Evolutionary conservation across 2,888 invertebrate genomes (phyloP).

Genomic region (Drosophila demipolita): DNA sequence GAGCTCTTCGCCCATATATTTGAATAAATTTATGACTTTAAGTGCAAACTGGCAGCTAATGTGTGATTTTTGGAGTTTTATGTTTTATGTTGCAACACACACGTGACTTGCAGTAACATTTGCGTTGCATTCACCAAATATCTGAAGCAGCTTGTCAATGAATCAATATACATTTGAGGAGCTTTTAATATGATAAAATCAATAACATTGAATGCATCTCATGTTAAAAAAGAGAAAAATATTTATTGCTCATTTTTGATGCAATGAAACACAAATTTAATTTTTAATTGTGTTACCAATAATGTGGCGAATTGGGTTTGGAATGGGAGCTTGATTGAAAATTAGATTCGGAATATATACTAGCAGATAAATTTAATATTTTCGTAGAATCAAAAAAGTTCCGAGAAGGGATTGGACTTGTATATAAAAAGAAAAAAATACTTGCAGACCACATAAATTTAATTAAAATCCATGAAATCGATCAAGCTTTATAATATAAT

Average conservation of each 20-base stretch:
- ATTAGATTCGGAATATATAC: not conserved
- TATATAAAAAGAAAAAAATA: not conserved
- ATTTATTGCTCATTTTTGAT: not conserved
- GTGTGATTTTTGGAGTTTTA: constrained; percentile 69
- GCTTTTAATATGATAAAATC: not conserved
- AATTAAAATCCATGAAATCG: not conserved
- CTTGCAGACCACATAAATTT: not conserved
- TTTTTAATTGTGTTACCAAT: not conserved
- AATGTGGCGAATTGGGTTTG: not conserved
- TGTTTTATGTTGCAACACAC: constrained; percentile 25
- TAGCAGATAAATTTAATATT: rapidly evolving
- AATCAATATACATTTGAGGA: not conserved
- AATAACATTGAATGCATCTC: not conserved
- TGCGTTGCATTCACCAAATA: constrained; percentile 1
- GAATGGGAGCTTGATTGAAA: not conserved
- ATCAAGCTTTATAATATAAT: not conserved
- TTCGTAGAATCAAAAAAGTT: not conserved
- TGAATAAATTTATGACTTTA: constrained; percentile 79
- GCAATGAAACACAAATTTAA: not conserved
- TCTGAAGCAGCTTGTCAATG: not conserved
- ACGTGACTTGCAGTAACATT: constrained; percentile 28
- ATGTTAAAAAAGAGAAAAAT: not conserved
- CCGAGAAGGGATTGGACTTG: not conserved
- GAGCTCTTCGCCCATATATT: constrained; percentile 54
- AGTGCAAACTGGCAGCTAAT: constrained; percentile 78